phyloP scores from a whole-genome alignment of 2,888 invertebrate genomes.

The Sminthurinus aureus region DNA sequence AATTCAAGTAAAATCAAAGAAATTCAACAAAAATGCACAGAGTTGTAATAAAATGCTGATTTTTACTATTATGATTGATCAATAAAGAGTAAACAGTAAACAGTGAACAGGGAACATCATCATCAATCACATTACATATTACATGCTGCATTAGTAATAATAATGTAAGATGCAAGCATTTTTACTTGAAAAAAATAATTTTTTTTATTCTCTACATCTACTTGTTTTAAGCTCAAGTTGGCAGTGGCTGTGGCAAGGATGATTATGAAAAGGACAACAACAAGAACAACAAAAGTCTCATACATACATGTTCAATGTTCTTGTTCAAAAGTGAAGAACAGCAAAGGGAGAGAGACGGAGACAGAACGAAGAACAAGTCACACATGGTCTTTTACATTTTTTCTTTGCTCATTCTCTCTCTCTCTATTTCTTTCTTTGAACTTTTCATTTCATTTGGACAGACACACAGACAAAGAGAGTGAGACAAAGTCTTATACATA shows the following conservation, averaged over 20 bases:
- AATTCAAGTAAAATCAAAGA: no score
- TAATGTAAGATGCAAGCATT: background rate
- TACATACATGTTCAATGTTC: no score
- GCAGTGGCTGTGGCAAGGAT: background rate
- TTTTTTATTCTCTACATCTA: background rate
- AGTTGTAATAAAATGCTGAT: background rate
- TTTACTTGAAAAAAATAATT: slow-evolving; percentile 10
- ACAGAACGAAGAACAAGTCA: slow-evolving; percentile 27
- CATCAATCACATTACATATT: no score
- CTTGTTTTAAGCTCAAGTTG: background rate
- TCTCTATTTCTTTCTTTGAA: background rate
- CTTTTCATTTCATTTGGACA: background rate
- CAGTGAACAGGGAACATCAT: no score
- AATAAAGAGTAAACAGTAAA: no score
- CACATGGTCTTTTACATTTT: slow-evolving; percentile 25
- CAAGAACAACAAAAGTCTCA: background rate
- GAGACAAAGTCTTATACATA: background rate
- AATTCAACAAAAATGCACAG: no score
- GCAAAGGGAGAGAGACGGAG: background rate
- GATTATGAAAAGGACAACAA: slow-evolving; percentile 1
- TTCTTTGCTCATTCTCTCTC: background rate
- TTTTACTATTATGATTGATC: background rate
- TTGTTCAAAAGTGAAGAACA: no score
- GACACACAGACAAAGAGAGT: background rate
- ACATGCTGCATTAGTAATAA: background rate